These are phyloP conservation scores for Leptoteleia sp. DNA, from an alignment of 1,140 invertebrate species.

Conservation along the genomic window DNA sequence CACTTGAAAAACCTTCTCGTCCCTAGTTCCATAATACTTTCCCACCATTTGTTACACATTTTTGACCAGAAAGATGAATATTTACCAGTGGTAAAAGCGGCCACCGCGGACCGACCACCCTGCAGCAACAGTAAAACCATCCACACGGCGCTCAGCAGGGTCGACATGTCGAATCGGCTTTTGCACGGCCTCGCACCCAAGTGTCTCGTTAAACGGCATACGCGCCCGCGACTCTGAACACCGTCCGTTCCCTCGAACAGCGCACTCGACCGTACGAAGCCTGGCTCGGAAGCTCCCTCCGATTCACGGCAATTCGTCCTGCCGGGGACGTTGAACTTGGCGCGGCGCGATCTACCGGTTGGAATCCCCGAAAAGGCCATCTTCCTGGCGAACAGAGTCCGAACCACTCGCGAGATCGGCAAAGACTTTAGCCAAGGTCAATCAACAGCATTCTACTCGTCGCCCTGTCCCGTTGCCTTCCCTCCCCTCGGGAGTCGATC, in stretches of 20 bases:
- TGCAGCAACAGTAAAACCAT: slow-evolving; percentile 69
- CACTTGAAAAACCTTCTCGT: too few species aligned
- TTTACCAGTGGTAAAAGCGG: slow-evolving; percentile 75
- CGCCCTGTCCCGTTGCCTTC: too few species aligned
- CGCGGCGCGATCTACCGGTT: neutral
- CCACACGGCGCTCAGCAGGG: slow-evolving; percentile 68
- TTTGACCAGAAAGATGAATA: too few species aligned
- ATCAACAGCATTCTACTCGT: too few species aligned
- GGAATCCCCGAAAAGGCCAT: slow-evolving; percentile 33
- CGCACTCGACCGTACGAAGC: too few species aligned
- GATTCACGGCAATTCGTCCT: neutral
- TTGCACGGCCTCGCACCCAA: slow-evolving; percentile 9
- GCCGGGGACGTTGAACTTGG: neutral
- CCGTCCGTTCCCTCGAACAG: slow-evolving; percentile 18
- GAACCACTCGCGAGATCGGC: too few species aligned
- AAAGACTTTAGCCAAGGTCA: too few species aligned
- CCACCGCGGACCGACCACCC: slow-evolving; percentile 64
- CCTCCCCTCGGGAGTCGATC: too few species aligned
- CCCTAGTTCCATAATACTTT: too few species aligned
- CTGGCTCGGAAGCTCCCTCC: too few species aligned
- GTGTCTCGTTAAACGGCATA: slow-evolving; percentile 10
- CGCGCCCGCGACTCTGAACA: neutral
- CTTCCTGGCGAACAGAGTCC: slow-evolving; percentile 30
- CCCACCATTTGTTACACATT: too few species aligned
- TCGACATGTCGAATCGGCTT: slow-evolving; percentile 64